Evolutionary conservation across 2,113 vertebrate genomes (phyloP).

Genomic region (Bagarius yarrelli): DNA sequence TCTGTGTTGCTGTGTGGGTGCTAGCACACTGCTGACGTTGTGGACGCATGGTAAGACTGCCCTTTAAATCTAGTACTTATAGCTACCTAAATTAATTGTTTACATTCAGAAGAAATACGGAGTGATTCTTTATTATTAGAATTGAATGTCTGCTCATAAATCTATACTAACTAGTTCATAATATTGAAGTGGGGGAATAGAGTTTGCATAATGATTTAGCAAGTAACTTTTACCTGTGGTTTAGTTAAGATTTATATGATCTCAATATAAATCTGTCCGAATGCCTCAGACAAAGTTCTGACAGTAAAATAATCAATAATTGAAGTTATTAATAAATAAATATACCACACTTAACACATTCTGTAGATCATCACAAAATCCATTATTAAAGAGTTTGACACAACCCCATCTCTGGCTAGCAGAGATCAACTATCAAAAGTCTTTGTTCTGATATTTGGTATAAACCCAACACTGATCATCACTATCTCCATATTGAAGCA

Average conservation of each 20-base stretch:
- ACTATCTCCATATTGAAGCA: background rate
- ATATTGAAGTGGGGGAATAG: background rate
- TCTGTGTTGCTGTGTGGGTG: background rate
- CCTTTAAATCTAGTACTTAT: slow-evolving; percentile 39
- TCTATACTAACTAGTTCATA: background rate
- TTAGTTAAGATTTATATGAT: background rate
- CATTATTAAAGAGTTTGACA: background rate
- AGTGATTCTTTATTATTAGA: background rate
- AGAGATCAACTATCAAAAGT: background rate
- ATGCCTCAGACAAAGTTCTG: background rate
- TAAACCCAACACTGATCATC: background rate
- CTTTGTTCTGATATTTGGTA: background rate
- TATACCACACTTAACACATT: background rate
- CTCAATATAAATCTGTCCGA: background rate
- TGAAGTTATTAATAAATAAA: background rate
- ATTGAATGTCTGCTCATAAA: slow-evolving; percentile 10
- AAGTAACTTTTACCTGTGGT: background rate
- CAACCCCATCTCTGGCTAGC: background rate
- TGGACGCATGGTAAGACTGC: slow-evolving; percentile 28
- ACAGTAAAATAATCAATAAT: background rate
- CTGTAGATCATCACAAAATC: background rate
- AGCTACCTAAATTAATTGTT: slow-evolving; percentile 18
- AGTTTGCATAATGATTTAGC: background rate
- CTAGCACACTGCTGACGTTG: background rate
- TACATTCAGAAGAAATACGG: background rate